These are phyloP conservation scores for Lasioglossum albipes DNA, from an alignment of 1,140 invertebrate genomes.

Conservation along the genomic window DNA sequence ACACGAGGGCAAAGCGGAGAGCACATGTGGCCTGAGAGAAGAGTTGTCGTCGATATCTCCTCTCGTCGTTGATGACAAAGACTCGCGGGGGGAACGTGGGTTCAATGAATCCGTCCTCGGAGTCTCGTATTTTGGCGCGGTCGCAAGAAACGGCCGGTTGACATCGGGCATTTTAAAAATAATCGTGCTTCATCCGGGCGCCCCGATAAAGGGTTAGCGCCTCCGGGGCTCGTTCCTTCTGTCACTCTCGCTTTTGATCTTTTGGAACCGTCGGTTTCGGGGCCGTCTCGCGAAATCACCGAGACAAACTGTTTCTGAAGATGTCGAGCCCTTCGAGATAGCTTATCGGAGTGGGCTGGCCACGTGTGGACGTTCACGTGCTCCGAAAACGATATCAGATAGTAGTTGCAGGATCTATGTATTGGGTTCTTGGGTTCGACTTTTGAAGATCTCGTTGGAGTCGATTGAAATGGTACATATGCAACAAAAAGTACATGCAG, in stretches of 20 bases:
- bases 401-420: too few species aligned
- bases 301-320: not conserved
- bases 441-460: too few species aligned
- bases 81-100: conserved; percentile 38
- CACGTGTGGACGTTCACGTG: too few species aligned
- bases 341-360: too few species aligned
- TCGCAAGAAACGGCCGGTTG: conserved; percentile 19
- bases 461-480: too few species aligned
- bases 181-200: conserved; percentile 11
- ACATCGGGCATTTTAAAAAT: conserved; percentile 53
- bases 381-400: too few species aligned
- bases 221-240: not conserved
- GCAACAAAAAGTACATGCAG: too few species aligned
- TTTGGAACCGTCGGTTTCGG: not conserved
- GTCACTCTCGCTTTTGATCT: not conserved
- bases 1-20: not conserved
- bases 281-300: not conserved
- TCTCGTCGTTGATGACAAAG: conserved; percentile 56
- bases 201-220: not conserved
- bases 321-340: too few species aligned
- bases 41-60: conserved; percentile 69
- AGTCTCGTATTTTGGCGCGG: conserved; percentile 37
- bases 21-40: conserved; percentile 67
- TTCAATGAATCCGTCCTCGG: conserved; percentile 63
- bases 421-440: too few species aligned